These are phyloP conservation scores for Lanius collurio DNA, from an alignment of 2,113 vertebrate species.

Conservation along the genomic window DNA sequence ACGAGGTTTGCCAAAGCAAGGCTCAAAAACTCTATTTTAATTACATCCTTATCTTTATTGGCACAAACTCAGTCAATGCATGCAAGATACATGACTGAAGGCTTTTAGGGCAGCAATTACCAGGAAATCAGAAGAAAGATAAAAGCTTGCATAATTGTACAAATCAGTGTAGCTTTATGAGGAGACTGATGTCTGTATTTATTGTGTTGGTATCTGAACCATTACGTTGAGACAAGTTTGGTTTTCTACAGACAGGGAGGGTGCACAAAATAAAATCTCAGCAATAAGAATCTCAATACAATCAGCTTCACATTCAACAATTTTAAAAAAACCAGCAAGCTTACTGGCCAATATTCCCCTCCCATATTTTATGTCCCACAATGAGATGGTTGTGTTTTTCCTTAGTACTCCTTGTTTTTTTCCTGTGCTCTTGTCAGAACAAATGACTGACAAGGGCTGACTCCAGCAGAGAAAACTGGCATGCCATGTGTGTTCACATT, in stretches of 20 bases:
- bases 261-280: neutral
- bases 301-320: neutral
- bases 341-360: neutral
- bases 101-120: neutral
- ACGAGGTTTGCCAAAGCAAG: neutral
- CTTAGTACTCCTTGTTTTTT: neutral
- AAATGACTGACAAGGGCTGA: neutral
- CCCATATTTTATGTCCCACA: neutral
- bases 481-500: neutral
- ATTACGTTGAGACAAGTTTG: neutral
- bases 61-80: neutral
- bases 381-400: neutral
- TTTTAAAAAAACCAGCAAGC: accelerated
- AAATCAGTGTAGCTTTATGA: neutral
- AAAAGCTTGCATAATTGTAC: neutral
- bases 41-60: neutral
- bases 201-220: neutral
- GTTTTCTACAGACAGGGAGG: neutral
- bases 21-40: neutral
- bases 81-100: neutral
- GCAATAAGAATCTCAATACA: neutral
- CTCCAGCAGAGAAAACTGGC: neutral
- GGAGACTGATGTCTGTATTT: neutral
- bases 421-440: neutral
- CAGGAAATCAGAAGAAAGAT: neutral